Evolutionary conservation across 2,797 vertebrate genomes (phyloP).

Genomic region (Sebastes trivittatus): DNA sequence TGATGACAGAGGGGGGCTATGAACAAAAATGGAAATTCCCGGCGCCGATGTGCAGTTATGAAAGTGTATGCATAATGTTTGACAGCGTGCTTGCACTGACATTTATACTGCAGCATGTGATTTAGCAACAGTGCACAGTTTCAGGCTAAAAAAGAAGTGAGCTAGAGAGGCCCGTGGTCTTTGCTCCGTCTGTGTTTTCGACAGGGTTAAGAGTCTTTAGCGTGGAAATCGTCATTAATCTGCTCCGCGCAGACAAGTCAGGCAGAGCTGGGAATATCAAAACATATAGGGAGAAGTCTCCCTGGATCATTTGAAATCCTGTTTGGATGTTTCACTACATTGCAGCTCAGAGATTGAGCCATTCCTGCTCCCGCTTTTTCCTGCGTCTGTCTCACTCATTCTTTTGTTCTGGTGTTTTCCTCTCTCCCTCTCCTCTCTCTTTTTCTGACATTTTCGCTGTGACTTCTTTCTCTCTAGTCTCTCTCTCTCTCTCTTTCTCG

Average conservation of each 20-base stretch:
- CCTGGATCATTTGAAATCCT: conserved; percentile 71
- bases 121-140: conserved; percentile 14
- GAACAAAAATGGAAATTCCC: conserved; percentile 1
- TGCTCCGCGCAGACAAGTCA: conserved; percentile 59
- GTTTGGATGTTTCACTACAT: conserved; percentile 72
- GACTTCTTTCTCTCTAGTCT: conserved; percentile 54
- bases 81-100: conserved; percentile 34
- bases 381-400: conserved; percentile 55
- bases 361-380: conserved; percentile 29
- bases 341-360: conserved; percentile 55
- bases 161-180: conserved; percentile 22
- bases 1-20: background rate
- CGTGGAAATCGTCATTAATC: conserved; percentile 74
- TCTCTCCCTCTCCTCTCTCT: conserved; percentile 32
- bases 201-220: conserved; percentile 71
- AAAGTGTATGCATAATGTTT: conserved; percentile 23
- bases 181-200: conserved; percentile 34
- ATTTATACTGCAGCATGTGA: conserved; percentile 16
- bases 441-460: conserved; percentile 47
- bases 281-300: conserved; percentile 61
- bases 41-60: background rate
- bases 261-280: conserved; percentile 58
- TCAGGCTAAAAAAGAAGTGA: conserved; percentile 17
- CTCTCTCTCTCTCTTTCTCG: conserved; percentile 39
- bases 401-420: conserved; percentile 63